Evolutionary conservation across 1,140 invertebrate genomes (phyloP).

Genomic region (Dinoponera quadriceps): DNA sequence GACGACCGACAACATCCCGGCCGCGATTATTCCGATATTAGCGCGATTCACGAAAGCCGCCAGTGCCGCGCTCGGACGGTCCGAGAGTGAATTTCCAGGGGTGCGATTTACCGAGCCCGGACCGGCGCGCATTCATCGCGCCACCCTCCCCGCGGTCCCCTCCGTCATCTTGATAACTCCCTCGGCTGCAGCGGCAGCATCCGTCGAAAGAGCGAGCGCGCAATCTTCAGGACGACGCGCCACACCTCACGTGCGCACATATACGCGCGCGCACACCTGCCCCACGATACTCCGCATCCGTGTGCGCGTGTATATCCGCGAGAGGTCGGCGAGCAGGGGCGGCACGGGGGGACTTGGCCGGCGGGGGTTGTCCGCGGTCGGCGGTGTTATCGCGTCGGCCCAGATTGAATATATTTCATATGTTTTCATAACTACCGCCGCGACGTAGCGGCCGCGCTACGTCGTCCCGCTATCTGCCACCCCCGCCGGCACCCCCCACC

Average conservation of each 20-base stretch:
- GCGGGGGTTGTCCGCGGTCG: constrained; percentile 62
- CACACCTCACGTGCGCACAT: neutral
- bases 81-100: constrained; percentile 19
- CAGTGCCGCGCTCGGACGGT: neutral
- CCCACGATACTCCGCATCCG: too few species aligned
- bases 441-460: constrained; percentile 63
- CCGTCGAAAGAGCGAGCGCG: constrained; percentile 51
- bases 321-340: constrained; percentile 14
- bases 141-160: neutral
- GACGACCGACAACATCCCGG: neutral
- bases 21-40: constrained; percentile 1
- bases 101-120: constrained; percentile 8
- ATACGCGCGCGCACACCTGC: constrained; percentile 20
- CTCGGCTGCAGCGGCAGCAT: constrained; percentile 55
- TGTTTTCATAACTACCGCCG: constrained; percentile 86
- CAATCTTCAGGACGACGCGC: constrained; percentile 50
- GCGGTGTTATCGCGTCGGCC: constrained; percentile 82
- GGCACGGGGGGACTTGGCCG: constrained; percentile 12
- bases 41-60: neutral
- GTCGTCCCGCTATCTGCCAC: constrained; percentile 78
- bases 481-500: constrained; percentile 35
- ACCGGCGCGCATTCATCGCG: constrained; percentile 9
- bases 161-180: constrained; percentile 41
- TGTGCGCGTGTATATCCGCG: constrained; percentile 21
- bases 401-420: constrained; percentile 87